Percentiles rank a stretch among this genome's conserved stretches.
Conservation (phyloP, 2,888 invertebrate genomes). For the Cantharis rufa region DNA sequence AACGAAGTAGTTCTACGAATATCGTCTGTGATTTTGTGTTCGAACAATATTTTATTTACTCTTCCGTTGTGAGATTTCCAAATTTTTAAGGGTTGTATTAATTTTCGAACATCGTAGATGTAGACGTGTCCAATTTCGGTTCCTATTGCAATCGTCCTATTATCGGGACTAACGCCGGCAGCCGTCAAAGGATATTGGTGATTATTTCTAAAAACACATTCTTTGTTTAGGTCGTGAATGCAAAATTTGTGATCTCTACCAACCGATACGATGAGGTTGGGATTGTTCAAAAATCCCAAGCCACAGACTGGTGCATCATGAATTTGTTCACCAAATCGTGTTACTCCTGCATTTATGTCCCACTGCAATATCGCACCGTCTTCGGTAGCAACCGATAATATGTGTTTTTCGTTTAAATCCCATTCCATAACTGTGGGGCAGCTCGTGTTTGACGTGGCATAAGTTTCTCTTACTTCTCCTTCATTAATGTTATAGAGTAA, state of each 20-base stretch:
- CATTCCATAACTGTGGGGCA: conserved; percentile 35
- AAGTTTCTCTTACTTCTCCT: conserved; percentile 20
- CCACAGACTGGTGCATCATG: conserved; percentile 41
- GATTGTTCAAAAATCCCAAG: conserved; percentile 38
- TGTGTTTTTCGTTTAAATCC: conserved; percentile 38
- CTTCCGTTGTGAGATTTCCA: conserved; percentile 35
- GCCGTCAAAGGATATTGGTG: conserved; percentile 43
- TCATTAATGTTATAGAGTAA: conserved; percentile 34
- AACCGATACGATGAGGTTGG: conserved; percentile 42
- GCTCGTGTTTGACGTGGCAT: conserved; percentile 17
- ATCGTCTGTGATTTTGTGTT: neutral
- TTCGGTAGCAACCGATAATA: conserved; percentile 41
- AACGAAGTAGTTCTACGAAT: neutral
- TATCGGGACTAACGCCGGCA: conserved; percentile 44
- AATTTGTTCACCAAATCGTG: conserved; percentile 34
- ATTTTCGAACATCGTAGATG: conserved; percentile 45
- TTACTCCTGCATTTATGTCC: conserved; percentile 36
- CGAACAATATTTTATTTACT: conserved; percentile 14
- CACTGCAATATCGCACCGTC: conserved; percentile 42
- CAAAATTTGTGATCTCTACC: conserved; percentile 47
- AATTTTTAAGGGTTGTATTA: conserved; percentile 39
- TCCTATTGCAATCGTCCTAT: conserved; percentile 43
- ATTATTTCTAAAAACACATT: conserved; percentile 43
- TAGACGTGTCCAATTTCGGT: conserved; percentile 44
- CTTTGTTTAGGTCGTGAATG: conserved; percentile 39